Evolutionary conservation across 37 sponge, comb jelly and placozoan species (phyloP).

Genomic region (Ephydatia muelleri): DNA sequence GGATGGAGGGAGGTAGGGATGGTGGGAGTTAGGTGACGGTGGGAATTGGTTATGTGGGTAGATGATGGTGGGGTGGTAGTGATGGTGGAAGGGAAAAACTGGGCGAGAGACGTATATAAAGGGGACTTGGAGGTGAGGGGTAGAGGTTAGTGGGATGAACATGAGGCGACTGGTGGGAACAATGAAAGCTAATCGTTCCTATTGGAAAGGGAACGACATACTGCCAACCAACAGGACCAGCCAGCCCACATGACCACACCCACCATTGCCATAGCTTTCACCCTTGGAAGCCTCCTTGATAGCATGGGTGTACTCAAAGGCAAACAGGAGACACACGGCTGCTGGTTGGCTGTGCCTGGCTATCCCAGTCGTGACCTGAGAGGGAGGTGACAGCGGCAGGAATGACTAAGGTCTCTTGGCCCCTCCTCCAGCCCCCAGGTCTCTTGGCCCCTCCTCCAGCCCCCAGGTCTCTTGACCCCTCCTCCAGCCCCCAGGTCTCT

Average conservation of each 20-base stretch:
- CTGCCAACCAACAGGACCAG: not conserved
- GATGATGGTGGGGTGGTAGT: not conserved
- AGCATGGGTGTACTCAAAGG: constrained; percentile 60
- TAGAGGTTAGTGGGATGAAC: too few relatives aligned
- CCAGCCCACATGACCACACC: constrained; percentile 5
- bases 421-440: too few relatives aligned
- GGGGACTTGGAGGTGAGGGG: too few relatives aligned
- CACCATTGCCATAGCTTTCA: constrained; percentile 1
- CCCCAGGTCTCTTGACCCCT: not conserved
- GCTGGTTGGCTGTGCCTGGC: constrained; percentile 59
- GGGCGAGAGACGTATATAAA: too few relatives aligned
- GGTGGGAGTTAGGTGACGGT: not conserved
- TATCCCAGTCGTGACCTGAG: constrained; percentile 64
- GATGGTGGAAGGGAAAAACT: not conserved
- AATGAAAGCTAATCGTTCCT: too few relatives aligned
- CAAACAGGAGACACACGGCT: constrained; percentile 52
- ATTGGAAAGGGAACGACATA: too few relatives aligned
- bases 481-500: not conserved
- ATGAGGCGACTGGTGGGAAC: too few relatives aligned
- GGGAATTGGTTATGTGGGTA: not conserved
- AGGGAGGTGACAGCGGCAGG: not conserved
- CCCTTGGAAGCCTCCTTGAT: constrained; percentile 1
- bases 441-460: not conserved
- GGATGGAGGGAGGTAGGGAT: not conserved
- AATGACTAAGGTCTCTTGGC: too few relatives aligned